These are phyloP conservation scores for Didymodactylos carnosus DNA, from an alignment of 2,888 invertebrate genomes.

Conservation along the genomic window DNA sequence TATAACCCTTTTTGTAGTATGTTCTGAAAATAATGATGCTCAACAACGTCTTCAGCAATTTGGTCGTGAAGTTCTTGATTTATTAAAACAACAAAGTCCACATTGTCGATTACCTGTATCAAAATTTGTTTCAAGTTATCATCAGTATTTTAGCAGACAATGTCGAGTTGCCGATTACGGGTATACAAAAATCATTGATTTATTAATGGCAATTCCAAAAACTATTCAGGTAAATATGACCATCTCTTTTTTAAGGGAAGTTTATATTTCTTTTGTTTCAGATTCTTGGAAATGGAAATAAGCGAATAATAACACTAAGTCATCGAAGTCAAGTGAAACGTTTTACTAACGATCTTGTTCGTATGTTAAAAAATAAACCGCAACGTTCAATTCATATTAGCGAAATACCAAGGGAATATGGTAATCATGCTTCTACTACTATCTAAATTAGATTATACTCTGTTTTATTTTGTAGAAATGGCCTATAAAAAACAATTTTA, in stretches of 20 bases:
- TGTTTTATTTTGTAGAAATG: background rate
- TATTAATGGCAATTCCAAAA: slow-evolving; percentile 10
- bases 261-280: background rate
- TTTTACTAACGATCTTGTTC: slow-evolving; percentile 51
- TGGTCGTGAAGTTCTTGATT: slow-evolving; percentile 61
- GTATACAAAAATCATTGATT: slow-evolving; percentile 11
- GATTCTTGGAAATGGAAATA: background rate
- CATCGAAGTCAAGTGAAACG: slow-evolving; percentile 14
- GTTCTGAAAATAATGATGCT: too few species aligned
- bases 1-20: too few species aligned
- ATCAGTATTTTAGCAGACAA: slow-evolving; percentile 12
- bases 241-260: background rate
- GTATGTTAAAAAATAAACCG: slow-evolving; percentile 59
- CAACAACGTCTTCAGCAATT: too few species aligned
- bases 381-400: slow-evolving; percentile 48
- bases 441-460: background rate
- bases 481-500: slow-evolving; percentile 42
- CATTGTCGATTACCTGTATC: slow-evolving; percentile 39
- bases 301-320: slow-evolving; percentile 1
- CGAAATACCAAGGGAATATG: slow-evolving; percentile 51
- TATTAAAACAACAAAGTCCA: slow-evolving; percentile 53
- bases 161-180: slow-evolving; percentile 15
- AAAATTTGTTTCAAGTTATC: slow-evolving; percentile 12
- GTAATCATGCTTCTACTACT: slow-evolving; percentile 38
- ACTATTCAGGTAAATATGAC: slow-evolving; percentile 6